phyloP scores from a whole-genome alignment of 1,140 invertebrate species.

The Lethrus apterus region DNA sequence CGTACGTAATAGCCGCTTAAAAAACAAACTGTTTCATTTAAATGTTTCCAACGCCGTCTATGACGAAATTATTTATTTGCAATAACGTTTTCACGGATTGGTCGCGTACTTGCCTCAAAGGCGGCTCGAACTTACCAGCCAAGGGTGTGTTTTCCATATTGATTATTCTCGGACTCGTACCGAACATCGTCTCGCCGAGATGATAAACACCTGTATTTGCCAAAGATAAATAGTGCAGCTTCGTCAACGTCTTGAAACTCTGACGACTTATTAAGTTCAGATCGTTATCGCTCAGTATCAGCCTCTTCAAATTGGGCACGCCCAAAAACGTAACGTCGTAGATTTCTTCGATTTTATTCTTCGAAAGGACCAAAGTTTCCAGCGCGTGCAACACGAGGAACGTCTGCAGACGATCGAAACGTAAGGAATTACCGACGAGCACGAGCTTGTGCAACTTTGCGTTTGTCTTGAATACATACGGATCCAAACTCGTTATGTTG shows the following conservation, averaged over 20 bases:
- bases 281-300: slow-evolving; percentile 32
- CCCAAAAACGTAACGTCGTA: slow-evolving; percentile 34
- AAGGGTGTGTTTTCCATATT: slow-evolving; percentile 33
- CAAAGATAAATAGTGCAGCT: slow-evolving; percentile 34
- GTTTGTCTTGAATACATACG: slow-evolving; percentile 51
- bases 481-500: slow-evolving; percentile 47
- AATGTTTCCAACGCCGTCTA: too few species aligned
- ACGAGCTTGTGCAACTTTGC: slow-evolving; percentile 46
- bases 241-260: slow-evolving; percentile 30
- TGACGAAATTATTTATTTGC: slow-evolving; percentile 25
- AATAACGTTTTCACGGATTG: slow-evolving; percentile 26
- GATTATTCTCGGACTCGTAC: slow-evolving; percentile 29
- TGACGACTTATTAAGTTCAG: slow-evolving; percentile 25
- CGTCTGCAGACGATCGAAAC: slow-evolving; percentile 25
- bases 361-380: slow-evolving; percentile 27
- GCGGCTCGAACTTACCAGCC: slow-evolving; percentile 31
- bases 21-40: too few species aligned
- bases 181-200: slow-evolving; percentile 33
- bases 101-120: slow-evolving; percentile 29
- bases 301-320: slow-evolving; percentile 28
- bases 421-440: slow-evolving; percentile 49
- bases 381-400: slow-evolving; percentile 33
- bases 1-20: too few species aligned
- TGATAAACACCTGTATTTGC: slow-evolving; percentile 34
- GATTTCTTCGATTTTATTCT: slow-evolving; percentile 34